phyloP scores from a whole-genome alignment of 92 coral and sea anemone species.

The Plumapathes pennacea region DNA sequence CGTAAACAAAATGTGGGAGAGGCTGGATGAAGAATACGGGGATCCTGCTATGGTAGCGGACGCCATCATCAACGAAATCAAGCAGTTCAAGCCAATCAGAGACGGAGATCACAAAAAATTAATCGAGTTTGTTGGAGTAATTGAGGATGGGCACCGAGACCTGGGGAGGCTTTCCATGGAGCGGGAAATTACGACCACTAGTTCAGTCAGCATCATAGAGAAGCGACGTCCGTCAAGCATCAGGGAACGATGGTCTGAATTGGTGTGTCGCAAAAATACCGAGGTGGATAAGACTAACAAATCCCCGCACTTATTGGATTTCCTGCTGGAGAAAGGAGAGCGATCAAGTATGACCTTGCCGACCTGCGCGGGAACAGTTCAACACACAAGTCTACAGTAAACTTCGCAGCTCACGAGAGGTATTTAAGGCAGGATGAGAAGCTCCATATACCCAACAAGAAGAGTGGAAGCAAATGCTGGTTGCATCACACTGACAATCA shows the following conservation, averaged over 20 bases:
- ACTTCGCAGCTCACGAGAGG: background rate
- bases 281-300: background rate
- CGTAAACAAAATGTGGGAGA: conserved; percentile 31
- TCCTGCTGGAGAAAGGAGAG: conserved; percentile 10
- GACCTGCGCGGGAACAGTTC: background rate
- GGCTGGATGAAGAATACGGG: conserved; percentile 59
- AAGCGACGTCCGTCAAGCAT: background rate
- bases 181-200: conserved; percentile 8
- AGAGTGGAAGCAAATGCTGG: too few species aligned
- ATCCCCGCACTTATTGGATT: conserved; percentile 1
- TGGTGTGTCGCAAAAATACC: background rate
- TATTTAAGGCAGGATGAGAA: too few species aligned
- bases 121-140: conserved; percentile 3
- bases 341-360: conserved; percentile 3
- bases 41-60: conserved; percentile 46
- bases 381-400: background rate
- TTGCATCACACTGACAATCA: conserved; percentile 12
- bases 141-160: conserved; percentile 3
- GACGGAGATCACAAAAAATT: background rate
- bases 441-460: too few species aligned
- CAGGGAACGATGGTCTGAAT: conserved; percentile 1
- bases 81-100: background rate
- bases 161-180: conserved; percentile 5
- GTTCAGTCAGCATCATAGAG: conserved; percentile 7
- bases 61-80: conserved; percentile 7